A percentile compares a stretch with the other conserved stretches of the same genome.
Evolutionary conservation across 2,888 invertebrate species (phyloP).

Genomic region (Ennomos quercinarius): DNA sequence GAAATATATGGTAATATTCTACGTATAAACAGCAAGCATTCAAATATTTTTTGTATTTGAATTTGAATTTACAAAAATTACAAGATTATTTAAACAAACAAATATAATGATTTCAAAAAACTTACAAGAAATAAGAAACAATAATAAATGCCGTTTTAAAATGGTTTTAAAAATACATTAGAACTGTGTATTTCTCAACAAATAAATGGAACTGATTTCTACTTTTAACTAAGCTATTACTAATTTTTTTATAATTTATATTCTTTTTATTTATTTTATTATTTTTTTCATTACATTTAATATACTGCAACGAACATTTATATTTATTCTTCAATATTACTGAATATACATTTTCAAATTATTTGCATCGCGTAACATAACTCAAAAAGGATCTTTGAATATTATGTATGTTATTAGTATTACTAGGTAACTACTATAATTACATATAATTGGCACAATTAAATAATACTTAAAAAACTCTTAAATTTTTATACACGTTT

Average conservation of each 20-base stretch:
- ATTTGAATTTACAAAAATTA: neutral
- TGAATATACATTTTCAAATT: too few relatives aligned
- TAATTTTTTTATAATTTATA: neutral
- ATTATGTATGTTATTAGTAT: neutral
- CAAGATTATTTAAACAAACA: neutral
- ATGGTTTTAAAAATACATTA: too few relatives aligned
- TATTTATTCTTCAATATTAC: too few relatives aligned
- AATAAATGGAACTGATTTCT: too few relatives aligned
- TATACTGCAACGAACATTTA: neutral
- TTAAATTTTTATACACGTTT: slow-evolving; percentile 33
- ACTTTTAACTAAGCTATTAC: too few relatives aligned
- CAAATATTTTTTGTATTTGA: neutral
- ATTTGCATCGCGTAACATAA: too few relatives aligned
- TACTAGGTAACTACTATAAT: neutral
- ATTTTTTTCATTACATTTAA: neutral
- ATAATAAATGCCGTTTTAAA: too few relatives aligned
- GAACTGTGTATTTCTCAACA: too few relatives aligned
- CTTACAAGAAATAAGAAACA: too few relatives aligned
- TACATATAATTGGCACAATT: slow-evolving; percentile 31
- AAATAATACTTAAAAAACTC: slow-evolving; percentile 16
- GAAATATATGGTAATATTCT: neutral
- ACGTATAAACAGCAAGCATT: neutral
- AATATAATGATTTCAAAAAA: too few relatives aligned
- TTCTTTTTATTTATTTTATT: neutral
- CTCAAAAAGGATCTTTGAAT: too few relatives aligned